These are phyloP conservation scores for Marasmarcha lunaedactyla DNA, from an alignment of 2,888 invertebrate species.

Conservation along the genomic window DNA sequence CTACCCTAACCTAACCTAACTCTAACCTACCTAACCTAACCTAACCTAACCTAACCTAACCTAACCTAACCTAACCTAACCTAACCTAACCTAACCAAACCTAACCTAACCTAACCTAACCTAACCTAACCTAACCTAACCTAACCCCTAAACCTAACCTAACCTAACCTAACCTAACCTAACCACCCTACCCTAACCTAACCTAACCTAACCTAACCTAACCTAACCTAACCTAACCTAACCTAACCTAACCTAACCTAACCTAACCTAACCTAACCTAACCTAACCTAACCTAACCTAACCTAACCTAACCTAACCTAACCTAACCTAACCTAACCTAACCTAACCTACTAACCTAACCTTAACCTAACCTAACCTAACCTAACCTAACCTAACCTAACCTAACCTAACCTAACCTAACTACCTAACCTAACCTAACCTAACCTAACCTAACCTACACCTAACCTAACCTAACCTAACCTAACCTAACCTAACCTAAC, in stretches of 20 bases:
- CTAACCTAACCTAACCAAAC: conserved; percentile 13
- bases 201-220: conserved; percentile 4
- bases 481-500: too few species aligned
- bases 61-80: conserved; percentile 12
- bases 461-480: too few species aligned
- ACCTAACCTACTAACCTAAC: conserved; percentile 5
- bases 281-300: conserved; percentile 5
- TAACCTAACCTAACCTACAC: too few species aligned
- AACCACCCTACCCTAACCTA: conserved; percentile 3
- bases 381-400: conserved; percentile 10
- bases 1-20: conserved; percentile 10
- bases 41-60: conserved; percentile 5
- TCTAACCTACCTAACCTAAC: conserved; percentile 11
- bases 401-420: conserved; percentile 17
- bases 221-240: conserved; percentile 5
- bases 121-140: conserved; percentile 12
- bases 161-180: conserved; percentile 3
- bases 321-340: conserved; percentile 6
- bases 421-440: conserved; percentile 13
- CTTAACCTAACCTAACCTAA: conserved; percentile 6
- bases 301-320: conserved; percentile 6
- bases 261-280: conserved; percentile 3
- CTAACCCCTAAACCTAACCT: conserved; percentile 6
- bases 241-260: conserved; percentile 5
- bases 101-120: conserved; percentile 13